Conservation (phyloP, 35 echinoderm and acorn worm species). For the Anneissia japonica region DNA sequence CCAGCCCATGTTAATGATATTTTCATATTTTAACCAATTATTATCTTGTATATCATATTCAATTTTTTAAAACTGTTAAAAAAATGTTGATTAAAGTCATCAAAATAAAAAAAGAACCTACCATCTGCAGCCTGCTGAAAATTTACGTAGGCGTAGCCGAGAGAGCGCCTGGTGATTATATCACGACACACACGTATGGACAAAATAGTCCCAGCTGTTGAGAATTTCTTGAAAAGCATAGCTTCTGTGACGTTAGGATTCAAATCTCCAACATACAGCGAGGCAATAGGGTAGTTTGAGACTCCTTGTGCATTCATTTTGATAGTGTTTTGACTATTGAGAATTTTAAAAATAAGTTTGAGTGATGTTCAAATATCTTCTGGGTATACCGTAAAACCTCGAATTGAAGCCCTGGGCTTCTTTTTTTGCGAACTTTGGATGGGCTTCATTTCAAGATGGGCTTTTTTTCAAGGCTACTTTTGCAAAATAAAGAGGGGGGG, state of each 20-base stretch:
- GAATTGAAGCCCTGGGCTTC: no score
- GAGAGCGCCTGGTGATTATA: conserved; percentile 65
- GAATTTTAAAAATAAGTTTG: not conserved
- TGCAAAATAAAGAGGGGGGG: no score
- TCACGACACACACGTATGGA: conserved; percentile 93
- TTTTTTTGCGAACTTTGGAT: no score
- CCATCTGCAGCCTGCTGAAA: conserved; percentile 95
- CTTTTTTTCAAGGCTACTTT: no score
- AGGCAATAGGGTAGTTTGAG: conserved; percentile 77
- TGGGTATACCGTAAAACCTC: no score
- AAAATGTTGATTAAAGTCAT: no score
- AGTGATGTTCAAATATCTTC: no score
- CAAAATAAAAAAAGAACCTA: conserved; percentile 18
- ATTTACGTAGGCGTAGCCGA: conserved; percentile 95
- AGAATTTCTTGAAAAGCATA: conserved; percentile 91
- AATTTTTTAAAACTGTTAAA: no score
- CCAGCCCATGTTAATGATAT: no score
- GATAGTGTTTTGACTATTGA: not conserved
- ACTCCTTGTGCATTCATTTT: conserved; percentile 29
- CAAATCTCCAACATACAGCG: conserved; percentile 86
- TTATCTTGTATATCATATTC: no score
- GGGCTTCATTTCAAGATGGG: no score
- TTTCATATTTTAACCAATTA: no score
- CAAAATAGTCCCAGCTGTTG: conserved; percentile 70
- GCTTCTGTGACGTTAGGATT: conserved; percentile 85